These are phyloP conservation scores for Ctenopoma multispine DNA, from an alignment of 2,797 vertebrate species.

Conservation along the genomic window DNA sequence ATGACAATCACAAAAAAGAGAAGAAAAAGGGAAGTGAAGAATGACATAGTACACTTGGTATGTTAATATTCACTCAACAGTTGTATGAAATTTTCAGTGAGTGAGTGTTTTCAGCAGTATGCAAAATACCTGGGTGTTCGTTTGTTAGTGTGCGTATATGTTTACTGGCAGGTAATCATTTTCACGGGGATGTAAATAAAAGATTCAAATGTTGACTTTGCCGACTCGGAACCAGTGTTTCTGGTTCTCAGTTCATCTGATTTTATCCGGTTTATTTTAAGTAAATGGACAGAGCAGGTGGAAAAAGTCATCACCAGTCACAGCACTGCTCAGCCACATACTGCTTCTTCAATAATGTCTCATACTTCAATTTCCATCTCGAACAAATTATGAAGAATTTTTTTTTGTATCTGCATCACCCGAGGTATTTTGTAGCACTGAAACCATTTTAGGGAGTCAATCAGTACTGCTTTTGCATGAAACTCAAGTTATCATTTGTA, in stretches of 20 bases:
- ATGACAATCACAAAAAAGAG: constrained; percentile 4
- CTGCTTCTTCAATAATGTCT: constrained; percentile 22
- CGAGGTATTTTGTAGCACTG: constrained; percentile 25
- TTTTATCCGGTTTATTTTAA: constrained; percentile 32
- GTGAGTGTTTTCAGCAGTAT: constrained; percentile 38
- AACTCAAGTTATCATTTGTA: constrained; percentile 26
- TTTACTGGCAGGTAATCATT: constrained; percentile 36
- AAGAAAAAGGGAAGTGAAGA: constrained; percentile 37
- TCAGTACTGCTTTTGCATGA: constrained; percentile 15
- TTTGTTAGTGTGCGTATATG: constrained; percentile 9
- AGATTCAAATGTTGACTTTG: constrained; percentile 41
- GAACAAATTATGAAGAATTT: constrained; percentile 33
- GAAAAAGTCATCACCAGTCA: constrained; percentile 33
- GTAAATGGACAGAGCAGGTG: constrained; percentile 13
- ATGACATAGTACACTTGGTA: constrained; percentile 41
- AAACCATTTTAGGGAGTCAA: constrained; percentile 8
- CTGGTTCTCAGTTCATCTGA: constrained; percentile 23
- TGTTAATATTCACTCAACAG: constrained; percentile 51
- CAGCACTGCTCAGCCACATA: constrained; percentile 6
- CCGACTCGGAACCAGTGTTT: constrained; percentile 7
- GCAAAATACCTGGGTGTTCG: constrained; percentile 22
- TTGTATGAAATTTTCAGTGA: constrained; percentile 28
- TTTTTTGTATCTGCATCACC: constrained; percentile 35
- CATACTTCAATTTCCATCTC: constrained; percentile 40
- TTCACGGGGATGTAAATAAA: constrained; percentile 35